Evolutionary conservation across 2,888 invertebrate genomes (phyloP).

Genomic region (Andrena chrysosceles): DNA sequence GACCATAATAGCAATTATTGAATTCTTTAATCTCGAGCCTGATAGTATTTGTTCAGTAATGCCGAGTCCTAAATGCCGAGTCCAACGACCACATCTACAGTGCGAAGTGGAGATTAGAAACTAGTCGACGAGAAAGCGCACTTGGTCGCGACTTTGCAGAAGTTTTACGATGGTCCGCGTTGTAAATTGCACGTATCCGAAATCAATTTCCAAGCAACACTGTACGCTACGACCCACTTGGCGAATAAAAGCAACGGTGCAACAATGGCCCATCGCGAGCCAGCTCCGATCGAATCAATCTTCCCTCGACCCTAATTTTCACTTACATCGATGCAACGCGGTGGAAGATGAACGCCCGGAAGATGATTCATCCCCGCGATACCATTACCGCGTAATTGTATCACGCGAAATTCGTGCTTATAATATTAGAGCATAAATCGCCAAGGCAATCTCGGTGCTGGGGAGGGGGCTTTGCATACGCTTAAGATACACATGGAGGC

Average conservation of each 20-base stretch:
- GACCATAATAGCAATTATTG: background rate
- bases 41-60: too few relatives aligned
- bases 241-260: background rate
- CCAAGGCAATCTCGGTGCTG: conserved; percentile 47
- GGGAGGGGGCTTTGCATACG: conserved; percentile 54
- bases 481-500: conserved; percentile 51
- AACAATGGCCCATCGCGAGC: background rate
- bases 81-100: background rate
- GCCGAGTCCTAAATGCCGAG: too few relatives aligned
- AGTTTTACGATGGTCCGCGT: too few relatives aligned
- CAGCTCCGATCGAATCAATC: conserved; percentile 20
- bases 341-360: conserved; percentile 1
- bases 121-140: conserved; percentile 6
- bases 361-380: conserved; percentile 7
- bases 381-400: conserved; percentile 43
- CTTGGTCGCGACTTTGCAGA: conserved; percentile 5
- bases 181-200: background rate
- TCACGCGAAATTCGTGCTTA: conserved; percentile 44
- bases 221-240: background rate
- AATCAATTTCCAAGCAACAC: conserved; percentile 2
- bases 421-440: conserved; percentile 64
- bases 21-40: too few relatives aligned
- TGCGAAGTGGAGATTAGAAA: background rate
- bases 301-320: conserved; percentile 32
- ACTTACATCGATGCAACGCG: background rate